These are phyloP conservation scores for Lasioglossum pauxillum DNA, from an alignment of 2,888 invertebrate genomes.

Conservation along the genomic window DNA sequence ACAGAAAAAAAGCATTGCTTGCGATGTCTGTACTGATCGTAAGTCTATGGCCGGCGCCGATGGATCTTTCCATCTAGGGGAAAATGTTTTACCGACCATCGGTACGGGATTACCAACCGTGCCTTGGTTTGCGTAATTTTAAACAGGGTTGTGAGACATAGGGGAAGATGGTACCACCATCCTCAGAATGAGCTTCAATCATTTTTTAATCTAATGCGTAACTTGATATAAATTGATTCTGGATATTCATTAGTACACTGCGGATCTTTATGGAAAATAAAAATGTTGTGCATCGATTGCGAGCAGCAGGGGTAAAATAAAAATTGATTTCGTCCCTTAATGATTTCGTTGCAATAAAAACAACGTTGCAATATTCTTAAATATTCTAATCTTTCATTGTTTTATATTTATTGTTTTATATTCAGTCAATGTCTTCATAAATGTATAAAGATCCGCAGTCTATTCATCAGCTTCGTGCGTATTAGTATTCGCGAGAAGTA, in stretches of 20 bases:
- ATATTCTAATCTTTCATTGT: no score
- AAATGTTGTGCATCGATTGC: no score
- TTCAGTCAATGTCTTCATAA: no score
- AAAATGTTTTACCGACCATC: conserved; percentile 54
- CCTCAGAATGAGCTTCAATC: background rate
- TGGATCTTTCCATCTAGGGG: background rate
- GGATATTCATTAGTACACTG: background rate
- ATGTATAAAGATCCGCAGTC: no score
- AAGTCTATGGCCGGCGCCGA: background rate
- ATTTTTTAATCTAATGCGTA: background rate
- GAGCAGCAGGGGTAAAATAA: no score
- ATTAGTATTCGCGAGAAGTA: background rate
- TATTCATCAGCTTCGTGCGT: no score
- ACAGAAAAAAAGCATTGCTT: background rate
- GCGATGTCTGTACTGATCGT: background rate
- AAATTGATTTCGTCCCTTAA: no score
- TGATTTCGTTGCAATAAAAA: no score
- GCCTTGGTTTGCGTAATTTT: background rate
- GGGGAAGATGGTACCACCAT: background rate
- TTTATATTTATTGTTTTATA: no score
- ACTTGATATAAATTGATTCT: background rate
- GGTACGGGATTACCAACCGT: conserved; percentile 35
- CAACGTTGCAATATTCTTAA: no score
- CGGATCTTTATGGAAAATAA: no score
- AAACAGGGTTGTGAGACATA: background rate